phyloP scores from a whole-genome alignment of 2,888 invertebrate species.

The Ferdinandea cuprea region DNA sequence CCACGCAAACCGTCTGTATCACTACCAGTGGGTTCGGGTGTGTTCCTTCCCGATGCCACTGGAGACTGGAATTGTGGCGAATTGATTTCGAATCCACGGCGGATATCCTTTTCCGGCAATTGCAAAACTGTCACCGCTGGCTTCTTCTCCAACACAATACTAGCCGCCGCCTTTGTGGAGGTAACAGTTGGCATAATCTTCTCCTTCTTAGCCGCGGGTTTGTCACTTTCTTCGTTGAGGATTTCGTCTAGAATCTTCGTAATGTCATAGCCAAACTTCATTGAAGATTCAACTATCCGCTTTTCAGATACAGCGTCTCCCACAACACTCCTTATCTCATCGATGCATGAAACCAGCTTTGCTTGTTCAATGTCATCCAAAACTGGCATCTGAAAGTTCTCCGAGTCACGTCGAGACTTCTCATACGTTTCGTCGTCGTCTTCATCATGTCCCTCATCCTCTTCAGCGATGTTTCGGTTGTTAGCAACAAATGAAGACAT shows the following conservation, averaged over 20 bases:
- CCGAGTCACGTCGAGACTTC: slow-evolving; percentile 81
- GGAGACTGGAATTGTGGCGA: slow-evolving; percentile 89
- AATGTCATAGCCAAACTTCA: slow-evolving; percentile 89
- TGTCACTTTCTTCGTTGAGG: slow-evolving; percentile 84
- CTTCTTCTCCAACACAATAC: slow-evolving; percentile 77
- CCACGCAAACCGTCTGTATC: slow-evolving; percentile 71
- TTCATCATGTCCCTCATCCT: slow-evolving; percentile 87
- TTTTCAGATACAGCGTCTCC: slow-evolving; percentile 90
- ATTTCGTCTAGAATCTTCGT: slow-evolving; percentile 90
- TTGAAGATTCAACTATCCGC: slow-evolving; percentile 88
- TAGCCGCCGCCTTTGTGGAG: slow-evolving; percentile 78
- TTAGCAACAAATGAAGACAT: slow-evolving; percentile 89
- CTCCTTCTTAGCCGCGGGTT: slow-evolving; percentile 74
- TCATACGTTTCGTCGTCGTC: slow-evolving; percentile 84
- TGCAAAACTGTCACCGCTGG: slow-evolving; percentile 75
- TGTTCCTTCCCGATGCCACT: slow-evolving; percentile 85
- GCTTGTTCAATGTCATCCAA: slow-evolving; percentile 88
- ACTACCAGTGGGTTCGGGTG: slow-evolving; percentile 82
- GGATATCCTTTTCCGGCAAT: slow-evolving; percentile 77
- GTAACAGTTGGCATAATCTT: slow-evolving; percentile 66
- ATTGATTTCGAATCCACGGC: slow-evolving; percentile 80
- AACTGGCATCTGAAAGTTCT: slow-evolving; percentile 83
- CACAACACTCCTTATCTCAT: slow-evolving; percentile 90
- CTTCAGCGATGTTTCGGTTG: slow-evolving; percentile 89
- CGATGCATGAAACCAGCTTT: slow-evolving; percentile 91